Conservation (phyloP, 2,797 vertebrate genomes). For the Steatocranus sp. region DNA sequence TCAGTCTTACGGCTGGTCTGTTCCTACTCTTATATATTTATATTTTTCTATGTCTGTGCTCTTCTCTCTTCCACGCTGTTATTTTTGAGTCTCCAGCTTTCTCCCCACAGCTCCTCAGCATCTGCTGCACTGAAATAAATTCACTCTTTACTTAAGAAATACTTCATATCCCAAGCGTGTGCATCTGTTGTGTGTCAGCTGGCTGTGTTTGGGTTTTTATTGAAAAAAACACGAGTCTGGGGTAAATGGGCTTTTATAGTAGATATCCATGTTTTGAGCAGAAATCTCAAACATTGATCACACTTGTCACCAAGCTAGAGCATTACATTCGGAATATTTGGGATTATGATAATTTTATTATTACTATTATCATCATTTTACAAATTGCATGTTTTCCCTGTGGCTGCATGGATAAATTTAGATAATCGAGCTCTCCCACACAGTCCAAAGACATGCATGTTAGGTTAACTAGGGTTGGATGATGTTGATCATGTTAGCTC, state of each 20-base stretch:
- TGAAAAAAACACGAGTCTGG: neutral
- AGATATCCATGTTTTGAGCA: neutral
- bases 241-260: neutral
- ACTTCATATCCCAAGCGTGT: neutral
- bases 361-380: neutral
- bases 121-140: neutral
- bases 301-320: neutral
- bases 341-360: neutral
- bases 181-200: neutral
- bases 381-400: rapidly evolving
- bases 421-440: rapidly evolving
- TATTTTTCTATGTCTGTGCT: neutral
- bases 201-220: neutral
- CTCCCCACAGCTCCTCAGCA: neutral
- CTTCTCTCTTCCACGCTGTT: rapidly evolving
- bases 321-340: rapidly evolving
- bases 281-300: neutral
- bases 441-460: neutral
- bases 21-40: neutral
- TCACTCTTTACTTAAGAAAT: neutral
- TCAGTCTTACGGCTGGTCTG: neutral
- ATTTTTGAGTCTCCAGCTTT: neutral
- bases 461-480: neutral
- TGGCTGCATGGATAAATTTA: neutral
- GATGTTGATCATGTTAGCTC: neutral